Evolutionary conservation across 2,888 invertebrate genomes (phyloP), one percentile per base, ranked within the genome.

Genomic region (Conops quadrifasciatus): DNA sequence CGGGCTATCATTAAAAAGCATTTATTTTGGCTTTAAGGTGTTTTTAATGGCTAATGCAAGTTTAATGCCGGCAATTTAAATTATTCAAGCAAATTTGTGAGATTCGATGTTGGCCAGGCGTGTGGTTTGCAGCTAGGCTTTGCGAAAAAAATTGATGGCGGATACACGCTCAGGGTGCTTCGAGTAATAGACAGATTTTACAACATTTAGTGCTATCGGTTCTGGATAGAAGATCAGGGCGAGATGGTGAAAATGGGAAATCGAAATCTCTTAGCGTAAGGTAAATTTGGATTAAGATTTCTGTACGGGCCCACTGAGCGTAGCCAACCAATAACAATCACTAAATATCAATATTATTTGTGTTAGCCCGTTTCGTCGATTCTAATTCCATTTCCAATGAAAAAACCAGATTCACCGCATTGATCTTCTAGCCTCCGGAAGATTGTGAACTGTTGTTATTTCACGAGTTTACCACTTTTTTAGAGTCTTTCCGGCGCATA

Each of bases 41-140:
- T 67, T 67, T 67, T 67, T 67, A 67, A 60, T 67, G 49, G 67
- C 21, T 67, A 60, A 67, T 67, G 60, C 43, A 59, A 67, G 59
- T 67, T 67, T 67, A 67, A 67, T 67, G 67, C 67, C 59, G 67
- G 59, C 59, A 63, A 67, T 67, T 67, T 67, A 58, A 67, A 67
- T 67, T 67, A 67, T 67, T 59, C 67, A 59, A 67, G 67, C 49
- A 49, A 59, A 67, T 67, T 60, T 67, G 59, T 47, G 15, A 28
- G 47, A 47, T 45, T 67, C 59, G 45, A 21, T 19, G 43, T 58
- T 16, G 58, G 16, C 30, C 11, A 47, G 45, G 59, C 30, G 30
- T 59, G 26, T 45, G 45, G 67, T 19, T 47, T 21, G 49, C 13
- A 26, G n/a, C 11, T 15, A 45, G 49, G 21, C 45, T 49, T 26